Evolutionary conservation across 2,888 invertebrate genomes (phyloP), one percentile per base, ranked within the genome.

Genomic region (Cosmorhoe ocellata): DNA sequence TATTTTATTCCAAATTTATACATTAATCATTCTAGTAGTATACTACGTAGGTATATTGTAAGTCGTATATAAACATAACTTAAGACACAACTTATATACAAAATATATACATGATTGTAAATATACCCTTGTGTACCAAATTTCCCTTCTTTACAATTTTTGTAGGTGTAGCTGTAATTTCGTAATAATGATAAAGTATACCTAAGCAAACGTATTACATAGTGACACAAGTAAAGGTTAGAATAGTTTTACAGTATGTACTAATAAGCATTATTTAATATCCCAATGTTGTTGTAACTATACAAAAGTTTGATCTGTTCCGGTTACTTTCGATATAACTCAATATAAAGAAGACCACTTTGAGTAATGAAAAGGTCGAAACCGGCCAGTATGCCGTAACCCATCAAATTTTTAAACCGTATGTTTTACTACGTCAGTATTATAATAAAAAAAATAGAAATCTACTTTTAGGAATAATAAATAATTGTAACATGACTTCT

Each of bases 101-200:
- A 83, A 81, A 76, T 78, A 82, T 87, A 81, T 79, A 82, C 74
- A 76, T 77, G 80, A 67, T 63, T 88, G 85, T 88, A 87, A 83
- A 77, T 59, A 63, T 58, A 57, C 81, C 78, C 81, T 79, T 76
- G 78, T 89, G 87, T 89, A 89, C 84, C 84, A 88, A 88, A 84
- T 76, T 81, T 81, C 82, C 80, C 88, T 89, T 89, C 88, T 89
- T 85, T 89, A 89, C 88, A 89, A 87, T 81, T 85, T 84, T 84
- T 77, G 84, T 88, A 88, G 85, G 46, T 58, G 75, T 88, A 88
- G 83, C 55, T 18, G 28, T 58, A 54, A 50, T 30, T n/a, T n/a
- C n/a, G n/a, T n/a, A n/a, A n/a, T n/a, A n/a, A n/a, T n/a, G n/a
- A 39, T 45, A 40, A 49, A 51, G 36, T 50, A 36, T 46, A 39